A percentile compares a stretch with the other conserved stretches of the same genome.
These are phyloP conservation scores for Limnephilus marmoratus DNA, from an alignment of 2,888 invertebrate species.

Conservation along the genomic window DNA sequence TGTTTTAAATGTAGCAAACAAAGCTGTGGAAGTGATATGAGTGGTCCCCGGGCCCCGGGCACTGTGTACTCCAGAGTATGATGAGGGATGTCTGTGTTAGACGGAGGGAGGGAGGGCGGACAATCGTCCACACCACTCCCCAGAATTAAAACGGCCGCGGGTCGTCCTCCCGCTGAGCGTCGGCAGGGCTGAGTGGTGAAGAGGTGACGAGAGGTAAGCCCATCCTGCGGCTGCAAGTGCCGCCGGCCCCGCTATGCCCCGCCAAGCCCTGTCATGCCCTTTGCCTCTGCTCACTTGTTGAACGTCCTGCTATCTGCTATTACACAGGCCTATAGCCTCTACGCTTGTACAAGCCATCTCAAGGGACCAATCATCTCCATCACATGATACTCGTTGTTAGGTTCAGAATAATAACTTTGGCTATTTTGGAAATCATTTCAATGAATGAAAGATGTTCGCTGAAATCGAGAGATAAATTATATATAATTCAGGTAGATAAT, in stretches of 20 bases:
- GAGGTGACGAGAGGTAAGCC: neutral
- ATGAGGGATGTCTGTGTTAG: neutral
- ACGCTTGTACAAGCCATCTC: neutral
- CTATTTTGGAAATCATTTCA: neutral
- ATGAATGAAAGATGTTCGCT: neutral
- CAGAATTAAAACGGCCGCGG: slow-evolving; percentile 7
- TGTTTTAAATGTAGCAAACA: neutral
- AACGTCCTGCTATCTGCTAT: neutral
- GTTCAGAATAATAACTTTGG: neutral
- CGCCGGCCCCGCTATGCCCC: neutral
- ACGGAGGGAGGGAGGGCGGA: neutral
- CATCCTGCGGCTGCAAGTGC: slow-evolving; percentile 7
- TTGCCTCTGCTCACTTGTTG: slow-evolving; percentile 5
- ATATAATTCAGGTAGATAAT: too few species aligned
- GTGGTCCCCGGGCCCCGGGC: neutral
- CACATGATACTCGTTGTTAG: too few species aligned
- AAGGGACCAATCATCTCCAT: neutral
- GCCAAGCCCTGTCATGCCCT: neutral
- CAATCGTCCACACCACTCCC: neutral
- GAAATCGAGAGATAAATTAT: neutral
- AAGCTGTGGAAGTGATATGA: neutral
- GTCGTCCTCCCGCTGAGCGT: neutral
- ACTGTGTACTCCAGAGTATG: neutral
- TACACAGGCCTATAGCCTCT: neutral
- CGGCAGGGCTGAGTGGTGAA: neutral